Conservation (phyloP, 2,888 invertebrate genomes). For the Xestia xanthographa region DNA sequence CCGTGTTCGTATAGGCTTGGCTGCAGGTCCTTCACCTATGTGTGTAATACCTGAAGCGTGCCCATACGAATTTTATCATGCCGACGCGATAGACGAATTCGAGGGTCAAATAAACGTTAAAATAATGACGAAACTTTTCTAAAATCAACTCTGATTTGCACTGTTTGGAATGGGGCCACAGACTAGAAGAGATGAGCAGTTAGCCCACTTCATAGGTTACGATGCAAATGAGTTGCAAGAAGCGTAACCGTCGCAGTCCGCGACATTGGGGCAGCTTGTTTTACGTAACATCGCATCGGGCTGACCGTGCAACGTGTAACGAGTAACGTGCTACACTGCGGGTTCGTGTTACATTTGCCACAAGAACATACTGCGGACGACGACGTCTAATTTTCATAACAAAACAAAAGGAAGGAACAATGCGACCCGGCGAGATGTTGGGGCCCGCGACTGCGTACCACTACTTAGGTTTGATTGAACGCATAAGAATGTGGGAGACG, state of each 20-base stretch:
- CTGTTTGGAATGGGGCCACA: background rate
- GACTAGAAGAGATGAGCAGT: background rate
- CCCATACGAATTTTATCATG: background rate
- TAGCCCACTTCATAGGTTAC: constrained; percentile 21
- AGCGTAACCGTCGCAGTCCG: constrained; percentile 11
- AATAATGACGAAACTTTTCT: background rate
- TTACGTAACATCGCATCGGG: constrained; percentile 25
- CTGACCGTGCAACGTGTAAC: constrained; percentile 41
- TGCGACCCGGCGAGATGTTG: constrained; percentile 76
- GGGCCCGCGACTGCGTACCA: constrained; percentile 73
- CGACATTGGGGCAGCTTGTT: constrained; percentile 1
- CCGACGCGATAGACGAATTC: background rate
- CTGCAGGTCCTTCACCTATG: constrained; percentile 17
- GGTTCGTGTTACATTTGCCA: constrained; percentile 65
- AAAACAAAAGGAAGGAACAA: constrained; percentile 83
- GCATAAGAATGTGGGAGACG: constrained; percentile 88
- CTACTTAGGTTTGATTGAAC: constrained; percentile 88
- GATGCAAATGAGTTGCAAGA: constrained; percentile 51
- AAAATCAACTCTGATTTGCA: background rate
- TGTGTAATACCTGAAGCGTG: constrained; percentile 16
- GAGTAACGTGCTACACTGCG: constrained; percentile 42
- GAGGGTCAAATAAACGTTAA: background rate
- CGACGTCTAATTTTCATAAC: constrained; percentile 81
- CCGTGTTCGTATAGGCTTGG: constrained; percentile 20
- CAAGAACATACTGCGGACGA: constrained; percentile 67